Evolutionary conservation across 2,113 vertebrate species (phyloP).

Genomic region (Pitta sordida): DNA sequence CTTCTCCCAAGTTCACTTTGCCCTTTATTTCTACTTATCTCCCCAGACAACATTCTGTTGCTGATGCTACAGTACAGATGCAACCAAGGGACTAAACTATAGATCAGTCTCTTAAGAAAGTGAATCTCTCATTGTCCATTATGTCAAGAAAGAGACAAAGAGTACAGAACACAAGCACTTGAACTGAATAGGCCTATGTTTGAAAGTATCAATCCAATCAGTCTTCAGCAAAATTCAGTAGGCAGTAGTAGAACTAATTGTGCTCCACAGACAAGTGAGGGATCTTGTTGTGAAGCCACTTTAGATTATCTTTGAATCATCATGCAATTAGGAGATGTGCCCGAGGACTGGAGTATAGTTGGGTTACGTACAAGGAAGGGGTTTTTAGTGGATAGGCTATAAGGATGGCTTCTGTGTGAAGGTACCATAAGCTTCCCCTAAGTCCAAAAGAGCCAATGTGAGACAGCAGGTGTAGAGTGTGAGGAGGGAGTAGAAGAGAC

Average conservation of each 20-base stretch:
- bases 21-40: slow-evolving; percentile 8
- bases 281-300: background rate
- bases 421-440: background rate
- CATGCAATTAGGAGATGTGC: background rate
- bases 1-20: background rate
- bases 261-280: background rate
- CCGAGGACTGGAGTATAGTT: background rate
- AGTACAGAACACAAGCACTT: background rate
- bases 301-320: background rate
- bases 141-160: background rate
- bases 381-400: background rate
- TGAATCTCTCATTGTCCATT: background rate
- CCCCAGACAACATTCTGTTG: background rate
- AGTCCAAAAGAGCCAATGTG: background rate
- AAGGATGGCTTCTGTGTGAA: background rate
- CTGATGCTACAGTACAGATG: background rate
- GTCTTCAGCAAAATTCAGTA: background rate
- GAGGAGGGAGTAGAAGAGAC: background rate
- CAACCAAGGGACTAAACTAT: background rate
- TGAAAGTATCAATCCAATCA: background rate
- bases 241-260: background rate
- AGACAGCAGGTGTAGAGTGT: background rate
- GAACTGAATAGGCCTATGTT: background rate
- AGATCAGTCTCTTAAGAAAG: background rate
- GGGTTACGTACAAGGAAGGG: background rate